These are phyloP conservation scores for Scelioninae gen. 2 DNA, from an alignment of 2,888 invertebrate genomes.

Conservation along the genomic window DNA sequence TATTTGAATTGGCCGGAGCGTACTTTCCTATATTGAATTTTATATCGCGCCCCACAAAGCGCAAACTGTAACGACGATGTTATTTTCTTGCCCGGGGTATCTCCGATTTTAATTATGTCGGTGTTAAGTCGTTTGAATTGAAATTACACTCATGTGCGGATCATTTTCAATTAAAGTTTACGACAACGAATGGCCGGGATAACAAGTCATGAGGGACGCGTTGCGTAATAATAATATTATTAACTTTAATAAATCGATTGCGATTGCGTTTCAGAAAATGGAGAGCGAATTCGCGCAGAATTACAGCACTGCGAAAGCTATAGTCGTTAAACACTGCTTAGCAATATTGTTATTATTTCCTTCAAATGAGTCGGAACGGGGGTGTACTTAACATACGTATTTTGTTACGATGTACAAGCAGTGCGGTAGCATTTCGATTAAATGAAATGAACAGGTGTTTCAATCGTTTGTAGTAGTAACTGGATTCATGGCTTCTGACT, in stretches of 20 bases:
- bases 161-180: constrained; percentile 2
- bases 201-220: background rate
- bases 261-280: constrained; percentile 3
- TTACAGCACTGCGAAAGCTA: constrained; percentile 3
- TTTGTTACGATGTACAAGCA: constrained; percentile 12
- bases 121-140: constrained; percentile 12
- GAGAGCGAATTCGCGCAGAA: constrained; percentile 7
- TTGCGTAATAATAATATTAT: constrained; percentile 1
- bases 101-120: constrained; percentile 25
- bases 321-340: constrained; percentile 20
- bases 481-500: constrained; percentile 37
- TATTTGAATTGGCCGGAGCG: no score
- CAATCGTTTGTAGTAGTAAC: constrained; percentile 47
- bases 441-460: constrained; percentile 46
- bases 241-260: constrained; percentile 10
- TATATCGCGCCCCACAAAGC: no score
- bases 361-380: constrained; percentile 30
- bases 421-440: constrained; percentile 30
- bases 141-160: background rate
- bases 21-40: no score
- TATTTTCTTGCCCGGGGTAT: constrained; percentile 16
- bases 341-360: constrained; percentile 36
- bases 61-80: constrained; percentile 18
- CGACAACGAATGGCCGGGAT: background rate
- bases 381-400: constrained; percentile 30